phyloP scores from a whole-genome alignment of 2,113 vertebrate genomes.

The Oreochromis niloticus region DNA sequence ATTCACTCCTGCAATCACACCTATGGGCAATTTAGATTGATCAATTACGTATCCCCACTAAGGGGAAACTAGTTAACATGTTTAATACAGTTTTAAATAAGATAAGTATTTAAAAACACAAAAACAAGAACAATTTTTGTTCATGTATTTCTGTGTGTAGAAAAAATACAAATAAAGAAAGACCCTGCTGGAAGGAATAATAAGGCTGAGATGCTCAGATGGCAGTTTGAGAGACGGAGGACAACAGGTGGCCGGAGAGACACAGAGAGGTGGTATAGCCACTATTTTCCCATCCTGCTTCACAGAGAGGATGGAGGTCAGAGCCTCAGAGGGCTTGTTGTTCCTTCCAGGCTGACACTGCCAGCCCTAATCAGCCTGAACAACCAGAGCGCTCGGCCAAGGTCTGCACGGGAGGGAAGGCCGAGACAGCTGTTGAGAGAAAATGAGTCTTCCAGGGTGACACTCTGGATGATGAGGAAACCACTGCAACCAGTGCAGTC shows the following conservation, averaged over 20 bases:
- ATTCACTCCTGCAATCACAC: no score
- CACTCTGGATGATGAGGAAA: neutral
- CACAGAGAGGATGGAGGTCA: conserved; percentile 5
- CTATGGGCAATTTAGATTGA: no score
- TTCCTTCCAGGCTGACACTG: neutral
- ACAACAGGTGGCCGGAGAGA: neutral
- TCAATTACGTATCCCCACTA: no score
- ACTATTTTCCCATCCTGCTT: neutral
- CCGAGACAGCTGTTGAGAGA: neutral
- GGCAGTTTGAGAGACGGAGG: neutral
- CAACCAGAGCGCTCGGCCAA: neutral
- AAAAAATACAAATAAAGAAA: neutral
- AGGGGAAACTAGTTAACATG: neutral
- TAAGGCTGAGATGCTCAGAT: neutral
- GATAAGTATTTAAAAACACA: neutral
- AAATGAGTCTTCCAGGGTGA: conserved; percentile 5
- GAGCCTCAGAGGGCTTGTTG: neutral
- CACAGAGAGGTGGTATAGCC: neutral
- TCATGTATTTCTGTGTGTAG: neutral
- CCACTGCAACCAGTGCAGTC: neutral
- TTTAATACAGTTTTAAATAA: neutral
- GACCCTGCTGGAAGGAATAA: neutral
- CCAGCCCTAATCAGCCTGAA: conserved; percentile 14
- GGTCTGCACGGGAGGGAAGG: neutral
- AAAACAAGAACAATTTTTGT: neutral